Conservation (phyloP, 2,797 vertebrate species). For the Anguilla pacifica region DNA sequence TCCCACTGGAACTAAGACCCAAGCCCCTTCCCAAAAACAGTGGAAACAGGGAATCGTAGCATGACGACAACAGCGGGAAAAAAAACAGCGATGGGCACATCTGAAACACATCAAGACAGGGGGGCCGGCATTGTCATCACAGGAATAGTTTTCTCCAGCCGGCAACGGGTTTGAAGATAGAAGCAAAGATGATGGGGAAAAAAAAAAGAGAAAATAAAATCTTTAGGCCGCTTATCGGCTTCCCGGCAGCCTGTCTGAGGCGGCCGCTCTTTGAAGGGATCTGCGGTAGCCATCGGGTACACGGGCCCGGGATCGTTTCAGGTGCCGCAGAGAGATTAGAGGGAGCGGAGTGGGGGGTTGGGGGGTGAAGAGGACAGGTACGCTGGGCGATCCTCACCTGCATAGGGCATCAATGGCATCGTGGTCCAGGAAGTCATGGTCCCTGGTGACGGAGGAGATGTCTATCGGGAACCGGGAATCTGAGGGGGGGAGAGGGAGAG, state of each 20-base stretch:
- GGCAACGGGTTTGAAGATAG: not conserved
- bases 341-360: not conserved
- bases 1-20: not conserved
- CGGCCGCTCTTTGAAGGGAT: conserved; percentile 53
- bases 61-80: conserved; percentile 42
- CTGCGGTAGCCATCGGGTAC: not conserved
- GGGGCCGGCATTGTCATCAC: not conserved
- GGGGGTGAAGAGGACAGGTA: conserved; percentile 20
- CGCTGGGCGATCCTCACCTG: conserved; percentile 77
- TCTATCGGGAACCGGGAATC: conserved; percentile 93
- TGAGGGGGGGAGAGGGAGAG: conserved; percentile 48
- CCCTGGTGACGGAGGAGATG: conserved; percentile 88
- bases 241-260: conserved; percentile 81
- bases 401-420: conserved; percentile 95
- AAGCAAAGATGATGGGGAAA: not conserved
- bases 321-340: not conserved
- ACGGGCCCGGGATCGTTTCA: not conserved
- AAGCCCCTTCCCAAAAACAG: not conserved
- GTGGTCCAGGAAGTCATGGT: conserved; percentile 95
- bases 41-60: conserved; percentile 6
- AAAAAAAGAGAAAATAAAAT: not conserved
- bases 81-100: conserved; percentile 46
- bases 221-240: conserved; percentile 76
- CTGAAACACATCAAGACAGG: conserved; percentile 41
- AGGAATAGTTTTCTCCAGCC: not conserved